phyloP scores from a whole-genome alignment of 2,113 vertebrate species.

The Daubentonia madagascariensis region DNA sequence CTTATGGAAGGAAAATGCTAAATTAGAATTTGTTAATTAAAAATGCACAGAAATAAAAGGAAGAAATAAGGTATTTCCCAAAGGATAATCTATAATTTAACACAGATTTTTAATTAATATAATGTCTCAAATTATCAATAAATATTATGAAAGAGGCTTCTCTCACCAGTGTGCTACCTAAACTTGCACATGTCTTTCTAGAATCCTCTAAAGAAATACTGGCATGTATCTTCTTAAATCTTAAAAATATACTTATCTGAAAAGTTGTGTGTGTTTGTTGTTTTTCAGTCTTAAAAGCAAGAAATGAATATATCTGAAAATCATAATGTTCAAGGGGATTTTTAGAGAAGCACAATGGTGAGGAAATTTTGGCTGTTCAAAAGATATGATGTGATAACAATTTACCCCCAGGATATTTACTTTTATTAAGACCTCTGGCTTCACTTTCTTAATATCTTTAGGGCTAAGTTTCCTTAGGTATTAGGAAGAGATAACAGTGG shows the following conservation, averaged over 20 bases:
- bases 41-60: not conserved
- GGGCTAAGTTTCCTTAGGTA: not conserved
- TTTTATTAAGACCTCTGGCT: constrained; percentile 35
- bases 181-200: not conserved
- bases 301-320: not conserved
- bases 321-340: not conserved
- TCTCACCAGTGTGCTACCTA: not conserved
- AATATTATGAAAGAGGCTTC: not conserved
- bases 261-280: not conserved
- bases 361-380: constrained; percentile 2
- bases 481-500: not conserved
- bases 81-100: not conserved
- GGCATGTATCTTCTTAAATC: not conserved
- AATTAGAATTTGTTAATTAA: not conserved
- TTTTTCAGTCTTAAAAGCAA: not conserved
- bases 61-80: not conserved
- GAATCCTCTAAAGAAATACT: not conserved
- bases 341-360: not conserved
- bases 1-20: not conserved
- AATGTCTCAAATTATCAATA: not conserved
- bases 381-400: not conserved
- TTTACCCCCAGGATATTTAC: constrained; percentile 19
- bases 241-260: not conserved
- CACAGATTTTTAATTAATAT: not conserved
- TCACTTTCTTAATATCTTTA: constrained; percentile 39